Base-by-base conservation (phyloP, 2,888 invertebrate genomes). In the Torymus aiolomorphi region DNA sequence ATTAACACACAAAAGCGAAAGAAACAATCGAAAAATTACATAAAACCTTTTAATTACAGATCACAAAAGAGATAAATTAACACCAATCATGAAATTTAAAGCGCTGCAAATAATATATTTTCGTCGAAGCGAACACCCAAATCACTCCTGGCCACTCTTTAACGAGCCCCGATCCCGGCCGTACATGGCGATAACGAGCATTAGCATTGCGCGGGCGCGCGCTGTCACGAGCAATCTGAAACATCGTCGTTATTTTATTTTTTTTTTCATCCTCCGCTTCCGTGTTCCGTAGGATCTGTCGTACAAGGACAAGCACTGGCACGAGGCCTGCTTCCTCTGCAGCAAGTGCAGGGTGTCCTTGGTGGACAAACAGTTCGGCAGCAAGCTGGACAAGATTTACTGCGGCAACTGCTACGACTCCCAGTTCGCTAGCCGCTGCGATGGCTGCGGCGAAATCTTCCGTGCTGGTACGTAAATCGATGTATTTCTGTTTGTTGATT, bases 261-360 rank as follows among this genome's bases (percentile, higher is more conserved):
- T 42, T 42, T 42, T 42, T 8, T 42, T 42, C 42, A 42, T 42
- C 8, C 42, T 42, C 0, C 8, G 42, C 42, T 63, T 63, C 16
- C 57, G 10, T 18, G 14, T 52, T 83, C 91, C 92, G 10, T 93
- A 99, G 99, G 99, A 99, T 93, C 94, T 99, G 92, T 99, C 99
- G 86, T 99, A 99, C 95, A 99, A 99, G 93, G 99, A 99, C 92
- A 98, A 98, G 93, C 99, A 99, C 92, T 99, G 99, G 99, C 99
- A 99, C 92, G 99, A 99, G 92, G 97, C 97, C 73, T 99, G 99
- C 91, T 99, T 99, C 95, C 94, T 98, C 88, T 99, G 99, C 94
- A 96, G 95, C 91, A 98, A 97, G 92, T 99, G 99, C 93, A 96
- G 97, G 91, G 96, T 97, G 88, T 98, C 98, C 82, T 94, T 99